Evolutionary conservation across 2,888 invertebrate species (phyloP).

Genomic region (Nezara viridula): DNA sequence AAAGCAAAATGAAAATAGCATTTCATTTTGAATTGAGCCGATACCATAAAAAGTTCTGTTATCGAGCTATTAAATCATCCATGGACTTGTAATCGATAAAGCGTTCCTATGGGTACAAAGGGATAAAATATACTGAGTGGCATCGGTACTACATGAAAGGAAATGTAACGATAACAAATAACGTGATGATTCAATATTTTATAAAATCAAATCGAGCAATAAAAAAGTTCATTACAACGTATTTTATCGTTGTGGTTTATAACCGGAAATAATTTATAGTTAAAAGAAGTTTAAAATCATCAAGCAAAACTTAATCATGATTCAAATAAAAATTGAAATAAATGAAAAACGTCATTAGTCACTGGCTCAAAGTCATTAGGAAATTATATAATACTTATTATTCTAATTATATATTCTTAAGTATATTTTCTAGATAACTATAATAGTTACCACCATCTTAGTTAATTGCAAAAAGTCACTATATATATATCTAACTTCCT

Average conservation of each 20-base stretch:
- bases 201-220: neutral
- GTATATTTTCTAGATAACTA: too few species aligned
- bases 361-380: too few species aligned
- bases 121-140: neutral
- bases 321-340: too few species aligned
- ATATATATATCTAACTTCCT: too few species aligned
- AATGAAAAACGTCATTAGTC: too few species aligned
- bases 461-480: too few species aligned
- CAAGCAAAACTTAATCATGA: too few species aligned
- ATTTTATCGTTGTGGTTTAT: neutral
- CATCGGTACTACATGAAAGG: neutral
- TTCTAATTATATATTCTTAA: too few species aligned
- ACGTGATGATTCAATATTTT: too few species aligned
- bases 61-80: neutral
- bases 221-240: neutral
- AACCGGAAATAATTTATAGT: neutral
- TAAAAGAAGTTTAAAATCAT: neutral
- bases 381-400: too few species aligned
- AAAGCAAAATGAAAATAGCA: neutral
- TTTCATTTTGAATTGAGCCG: neutral
- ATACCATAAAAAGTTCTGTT: neutral
- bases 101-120: neutral
- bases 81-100: neutral
- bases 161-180: too few species aligned
- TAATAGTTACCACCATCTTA: too few species aligned